Percentiles rank a stretch among this genome's conserved stretches.
Evolutionary conservation across 2,888 invertebrate genomes (phyloP).

Genomic region (Antitype chi): DNA sequence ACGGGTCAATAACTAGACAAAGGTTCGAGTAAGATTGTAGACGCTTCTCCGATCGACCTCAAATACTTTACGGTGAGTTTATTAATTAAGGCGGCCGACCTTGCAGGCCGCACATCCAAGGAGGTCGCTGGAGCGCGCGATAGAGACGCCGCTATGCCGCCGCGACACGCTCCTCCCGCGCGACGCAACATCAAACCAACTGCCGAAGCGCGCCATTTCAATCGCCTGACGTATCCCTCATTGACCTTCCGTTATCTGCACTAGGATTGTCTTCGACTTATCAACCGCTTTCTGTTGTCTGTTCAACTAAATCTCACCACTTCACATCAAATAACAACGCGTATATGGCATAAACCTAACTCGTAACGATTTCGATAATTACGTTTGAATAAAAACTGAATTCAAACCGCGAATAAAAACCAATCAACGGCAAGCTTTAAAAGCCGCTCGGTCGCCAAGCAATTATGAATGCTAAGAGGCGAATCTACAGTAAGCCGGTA

Average conservation of each 20-base stretch:
- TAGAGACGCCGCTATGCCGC: conserved; percentile 74
- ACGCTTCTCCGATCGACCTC: conserved; percentile 89
- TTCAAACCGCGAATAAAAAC: conserved; percentile 75
- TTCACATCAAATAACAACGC: conserved; percentile 29
- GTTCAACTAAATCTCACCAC: conserved; percentile 31
- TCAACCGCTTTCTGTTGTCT: conserved; percentile 63
- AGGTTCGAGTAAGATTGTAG: conserved; percentile 88
- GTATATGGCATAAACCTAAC: conserved; percentile 21
- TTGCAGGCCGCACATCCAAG: conserved; percentile 90
- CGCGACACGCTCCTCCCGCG: conserved; percentile 63
- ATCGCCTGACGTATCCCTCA: conserved; percentile 85
- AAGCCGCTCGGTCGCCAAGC: conserved; percentile 86
- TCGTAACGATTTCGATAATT: conserved; percentile 58
- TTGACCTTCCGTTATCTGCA: conserved; percentile 90
- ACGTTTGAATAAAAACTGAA: conserved; percentile 63
- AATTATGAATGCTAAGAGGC: conserved; percentile 89
- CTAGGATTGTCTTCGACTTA: conserved; percentile 80
- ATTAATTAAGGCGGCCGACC: conserved; percentile 91
- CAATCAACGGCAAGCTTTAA: conserved; percentile 83
- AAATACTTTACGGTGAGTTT: conserved; percentile 90
- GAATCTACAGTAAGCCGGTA: conserved; percentile 89
- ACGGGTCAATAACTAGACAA: conserved; percentile 90
- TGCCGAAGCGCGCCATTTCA: conserved; percentile 81
- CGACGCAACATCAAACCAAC: conserved; percentile 74
- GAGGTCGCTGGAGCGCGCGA: conserved; percentile 86